Conservation (phyloP, 2,888 invertebrate species). For the Coleophora deauratella region DNA sequence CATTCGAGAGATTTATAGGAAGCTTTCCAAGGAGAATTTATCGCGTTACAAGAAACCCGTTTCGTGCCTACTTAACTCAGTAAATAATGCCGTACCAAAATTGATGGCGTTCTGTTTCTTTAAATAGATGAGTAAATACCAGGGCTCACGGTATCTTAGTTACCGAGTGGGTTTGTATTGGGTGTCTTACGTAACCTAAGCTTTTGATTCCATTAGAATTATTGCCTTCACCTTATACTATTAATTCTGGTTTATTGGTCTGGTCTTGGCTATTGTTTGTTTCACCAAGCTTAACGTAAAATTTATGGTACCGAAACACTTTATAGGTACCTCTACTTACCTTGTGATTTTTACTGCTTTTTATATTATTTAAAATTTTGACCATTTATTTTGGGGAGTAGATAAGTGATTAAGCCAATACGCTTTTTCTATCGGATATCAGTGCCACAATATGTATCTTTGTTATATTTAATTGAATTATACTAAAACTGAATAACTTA, state of each 20-base stretch:
- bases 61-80: slow-evolving; percentile 67
- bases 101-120: slow-evolving; percentile 64
- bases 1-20: slow-evolving; percentile 63
- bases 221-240: slow-evolving; percentile 28
- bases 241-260: background rate
- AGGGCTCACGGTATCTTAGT: slow-evolving; percentile 57
- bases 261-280: no score
- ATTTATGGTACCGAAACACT: no score
- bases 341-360: no score
- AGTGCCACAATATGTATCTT: no score
- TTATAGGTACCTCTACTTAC: no score
- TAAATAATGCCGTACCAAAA: slow-evolving; percentile 66
- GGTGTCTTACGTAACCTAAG: slow-evolving; percentile 56
- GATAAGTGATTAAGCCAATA: no score
- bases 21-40: slow-evolving; percentile 62
- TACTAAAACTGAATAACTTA: no score
- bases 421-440: no score
- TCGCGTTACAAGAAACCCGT: slow-evolving; percentile 64
- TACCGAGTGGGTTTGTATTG: slow-evolving; percentile 50
- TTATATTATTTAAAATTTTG: no score
- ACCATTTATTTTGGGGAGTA: no score
- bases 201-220: slow-evolving; percentile 49
- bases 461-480: no score
- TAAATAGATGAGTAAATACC: slow-evolving; percentile 72
- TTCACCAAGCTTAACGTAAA: no score